phyloP scores from a whole-genome alignment of 2,888 invertebrate species.

The Laspeyria flexula region DNA sequence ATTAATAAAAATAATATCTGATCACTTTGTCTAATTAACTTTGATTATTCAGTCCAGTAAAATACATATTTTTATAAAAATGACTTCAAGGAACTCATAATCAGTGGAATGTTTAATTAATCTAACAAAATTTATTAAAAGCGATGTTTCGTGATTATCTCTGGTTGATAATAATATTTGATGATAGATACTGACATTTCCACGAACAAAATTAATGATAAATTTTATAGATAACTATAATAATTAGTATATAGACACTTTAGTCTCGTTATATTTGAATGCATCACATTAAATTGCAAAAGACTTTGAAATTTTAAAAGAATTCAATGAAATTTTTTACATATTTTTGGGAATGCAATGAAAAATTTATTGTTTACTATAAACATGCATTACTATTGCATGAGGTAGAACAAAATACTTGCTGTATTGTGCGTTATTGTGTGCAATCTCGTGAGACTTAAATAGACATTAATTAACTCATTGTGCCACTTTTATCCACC shows the following conservation, averaged over 20 bases:
- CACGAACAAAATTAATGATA: too few relatives aligned
- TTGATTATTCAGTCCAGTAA: background rate
- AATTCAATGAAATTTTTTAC: too few relatives aligned
- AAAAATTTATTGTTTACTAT: slow-evolving; percentile 24
- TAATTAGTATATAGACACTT: too few relatives aligned
- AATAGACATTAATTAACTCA: slow-evolving; percentile 38
- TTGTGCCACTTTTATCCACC: slow-evolving; percentile 39
- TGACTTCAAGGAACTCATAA: background rate
- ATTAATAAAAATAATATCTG: too few relatives aligned
- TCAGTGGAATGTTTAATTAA: background rate
- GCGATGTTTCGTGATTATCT: too few relatives aligned
- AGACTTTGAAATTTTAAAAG: too few relatives aligned
- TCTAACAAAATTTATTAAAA: background rate
- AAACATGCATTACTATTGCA: slow-evolving; percentile 21
- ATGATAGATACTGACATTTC: too few relatives aligned
- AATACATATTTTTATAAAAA: background rate
- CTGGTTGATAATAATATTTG: too few relatives aligned
- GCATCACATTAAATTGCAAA: too few relatives aligned
- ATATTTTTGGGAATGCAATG: too few relatives aligned
- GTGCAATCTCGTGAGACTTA: slow-evolving; percentile 43
- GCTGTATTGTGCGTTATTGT: slow-evolving; percentile 25
- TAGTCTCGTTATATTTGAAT: too few relatives aligned
- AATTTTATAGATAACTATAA: too few relatives aligned
- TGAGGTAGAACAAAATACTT: slow-evolving; percentile 29
- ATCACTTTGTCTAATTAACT: background rate